Base-by-base conservation (phyloP, 2,113 vertebrate species). In the human region DNA sequence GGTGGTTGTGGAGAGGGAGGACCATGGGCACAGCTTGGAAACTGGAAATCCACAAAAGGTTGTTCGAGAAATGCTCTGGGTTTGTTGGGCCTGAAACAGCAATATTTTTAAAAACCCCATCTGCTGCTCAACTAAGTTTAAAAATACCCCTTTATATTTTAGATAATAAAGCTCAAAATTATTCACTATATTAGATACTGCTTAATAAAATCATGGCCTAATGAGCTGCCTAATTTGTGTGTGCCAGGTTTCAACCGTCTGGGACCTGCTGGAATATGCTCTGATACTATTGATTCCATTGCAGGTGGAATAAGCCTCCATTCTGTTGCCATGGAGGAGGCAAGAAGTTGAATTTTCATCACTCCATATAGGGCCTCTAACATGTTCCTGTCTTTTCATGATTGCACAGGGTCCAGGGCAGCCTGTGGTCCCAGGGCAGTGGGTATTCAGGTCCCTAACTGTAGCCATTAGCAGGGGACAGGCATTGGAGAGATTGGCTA, bases 111-210 rank as follows among this genome's bases (percentile, higher is more conserved):
- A 79, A 96, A 89, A 96, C 7, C 81, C 91, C 92, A 43, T 92
- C 94, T 87, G 73, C 64, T 81, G 38, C 52, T 97, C 89, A 59
- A 64, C 90, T 17, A 81, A 86, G 70, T 96, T 95, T 68, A 73
- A 93, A 97, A 97, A 94, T 45, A 92, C 30, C 73, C 57, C 90
- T 82, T 88, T 97, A 81, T 93, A 84, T 79, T 94, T 95, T 79
- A 76, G 90, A 90, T 94, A 94, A 59, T 72, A 95, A 94, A 85
- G 70, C 92, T 90, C 82, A 81, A 81, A 89, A 88, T 92, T 72
- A 88, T 90, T 94, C 90, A 73, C 13, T n/a, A 2, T 92, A 52
- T 94, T 83, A 95, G 96, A 64, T 23, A 55, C 73, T 48, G 70
- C 70, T 66, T 97, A 92, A 96, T 96, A 92, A 96, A 92, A 92